phyloP scores from a whole-genome alignment of 2,113 vertebrate species.

The Ahaetulla prasina region DNA sequence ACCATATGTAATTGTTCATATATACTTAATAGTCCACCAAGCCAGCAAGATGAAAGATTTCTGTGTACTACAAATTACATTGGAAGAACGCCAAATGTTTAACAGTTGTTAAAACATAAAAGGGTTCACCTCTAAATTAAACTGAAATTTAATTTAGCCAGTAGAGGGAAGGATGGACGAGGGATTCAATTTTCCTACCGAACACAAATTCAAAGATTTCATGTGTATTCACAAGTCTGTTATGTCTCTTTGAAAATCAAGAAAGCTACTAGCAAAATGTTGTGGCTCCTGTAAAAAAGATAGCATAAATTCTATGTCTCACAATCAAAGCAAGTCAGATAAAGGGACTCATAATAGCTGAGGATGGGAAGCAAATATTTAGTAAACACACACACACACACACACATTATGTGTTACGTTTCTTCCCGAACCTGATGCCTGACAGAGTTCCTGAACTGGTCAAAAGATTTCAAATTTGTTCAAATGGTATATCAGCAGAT shows the following conservation, averaged over 20 bases:
- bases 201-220: not conserved
- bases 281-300: not conserved
- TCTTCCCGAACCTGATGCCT: not conserved
- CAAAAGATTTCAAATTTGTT: not conserved
- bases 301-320: not conserved
- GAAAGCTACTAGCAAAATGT: not conserved
- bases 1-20: not conserved
- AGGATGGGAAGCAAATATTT: not conserved
- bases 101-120: not conserved
- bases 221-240: not conserved
- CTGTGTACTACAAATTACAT: not conserved
- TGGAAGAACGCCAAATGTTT: not conserved
- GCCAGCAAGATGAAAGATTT: not conserved
- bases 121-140: not conserved
- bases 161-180: not conserved
- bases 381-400: not conserved
- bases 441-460: not conserved
- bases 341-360: not conserved
- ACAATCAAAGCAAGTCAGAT: not conserved
- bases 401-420: not conserved
- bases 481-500: not conserved
- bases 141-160: not conserved
- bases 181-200: not conserved
- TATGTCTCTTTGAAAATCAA: not conserved
- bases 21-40: not conserved